Percentiles rank a stretch among this genome's conserved stretches.
Evolutionary conservation across 2,888 invertebrate species (phyloP).

Genomic region (Vandiemenella viatica): DNA sequence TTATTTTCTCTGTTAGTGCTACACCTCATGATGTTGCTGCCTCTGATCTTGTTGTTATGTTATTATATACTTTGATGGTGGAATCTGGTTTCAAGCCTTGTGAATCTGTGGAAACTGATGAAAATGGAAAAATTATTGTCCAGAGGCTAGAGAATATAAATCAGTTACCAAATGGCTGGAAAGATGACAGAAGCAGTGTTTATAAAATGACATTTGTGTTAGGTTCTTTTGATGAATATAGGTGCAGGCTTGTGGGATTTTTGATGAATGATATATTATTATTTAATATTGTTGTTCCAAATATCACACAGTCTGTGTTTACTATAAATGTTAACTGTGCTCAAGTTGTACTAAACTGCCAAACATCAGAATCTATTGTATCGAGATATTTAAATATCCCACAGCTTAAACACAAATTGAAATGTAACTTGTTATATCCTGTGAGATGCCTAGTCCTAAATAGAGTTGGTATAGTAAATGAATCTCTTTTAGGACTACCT

Average conservation of each 20-base stretch:
- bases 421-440: not conserved
- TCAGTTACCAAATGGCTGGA: not conserved
- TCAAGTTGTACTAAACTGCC: not conserved
- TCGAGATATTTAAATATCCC: not conserved
- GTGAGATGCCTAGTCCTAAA: not conserved
- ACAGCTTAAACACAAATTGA: not conserved
- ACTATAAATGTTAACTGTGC: not conserved
- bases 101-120: not conserved
- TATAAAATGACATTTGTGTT: not conserved
- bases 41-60: not conserved
- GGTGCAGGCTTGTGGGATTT: not conserved
- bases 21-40: not conserved
- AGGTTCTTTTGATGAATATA: not conserved
- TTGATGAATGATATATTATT: not conserved
- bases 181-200: not conserved
- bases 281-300: not conserved
- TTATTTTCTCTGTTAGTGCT: not conserved
- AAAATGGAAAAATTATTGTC: too few species aligned
- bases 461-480: not conserved
- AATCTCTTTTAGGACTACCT: not conserved
- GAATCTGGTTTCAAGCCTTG: not conserved
- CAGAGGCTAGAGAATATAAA: too few species aligned
- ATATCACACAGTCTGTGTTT: not conserved
- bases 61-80: not conserved
- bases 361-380: not conserved